Percentiles rank a stretch among this genome's conserved stretches.
Conservation (phyloP, 1,140 invertebrate species). For the Triops cancriformis region DNA sequence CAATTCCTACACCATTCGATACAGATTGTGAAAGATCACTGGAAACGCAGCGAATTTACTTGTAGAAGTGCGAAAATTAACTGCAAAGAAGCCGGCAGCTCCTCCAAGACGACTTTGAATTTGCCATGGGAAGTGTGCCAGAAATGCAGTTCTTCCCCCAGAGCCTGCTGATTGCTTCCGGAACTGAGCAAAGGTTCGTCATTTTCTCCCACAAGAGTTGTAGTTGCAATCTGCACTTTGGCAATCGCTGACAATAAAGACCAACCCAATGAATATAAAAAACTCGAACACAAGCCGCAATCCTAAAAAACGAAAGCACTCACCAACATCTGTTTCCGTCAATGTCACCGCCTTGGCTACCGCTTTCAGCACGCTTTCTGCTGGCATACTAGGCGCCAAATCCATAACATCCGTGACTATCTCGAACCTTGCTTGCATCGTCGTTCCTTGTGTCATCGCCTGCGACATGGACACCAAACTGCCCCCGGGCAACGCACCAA, state of each 20-base stretch:
- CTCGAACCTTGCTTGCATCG: conserved; percentile 66
- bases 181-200: conserved; percentile 41
- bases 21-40: neutral
- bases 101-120: conserved; percentile 82
- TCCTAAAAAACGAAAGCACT: conserved; percentile 34
- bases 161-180: neutral
- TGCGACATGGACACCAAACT: neutral
- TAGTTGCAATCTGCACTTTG: conserved; percentile 54
- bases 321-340: conserved; percentile 79
- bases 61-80: conserved; percentile 82
- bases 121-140: conserved; percentile 88
- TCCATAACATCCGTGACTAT: conserved; percentile 74
- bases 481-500: neutral
- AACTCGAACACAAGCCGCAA: no score
- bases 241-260: conserved; percentile 43
- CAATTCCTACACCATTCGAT: conserved; percentile 54
- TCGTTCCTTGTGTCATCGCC: neutral
- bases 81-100: conserved; percentile 83
- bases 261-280: neutral
- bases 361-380: conserved; percentile 62
- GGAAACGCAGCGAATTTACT: conserved; percentile 44
- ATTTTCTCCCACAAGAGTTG: conserved; percentile 47
- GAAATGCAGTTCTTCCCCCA: conserved; percentile 44
- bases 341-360: conserved; percentile 53
- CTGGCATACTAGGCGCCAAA: conserved; percentile 69